Conservation (phyloP, 1,140 invertebrate genomes). For the Ridgeia piscesae region DNA sequence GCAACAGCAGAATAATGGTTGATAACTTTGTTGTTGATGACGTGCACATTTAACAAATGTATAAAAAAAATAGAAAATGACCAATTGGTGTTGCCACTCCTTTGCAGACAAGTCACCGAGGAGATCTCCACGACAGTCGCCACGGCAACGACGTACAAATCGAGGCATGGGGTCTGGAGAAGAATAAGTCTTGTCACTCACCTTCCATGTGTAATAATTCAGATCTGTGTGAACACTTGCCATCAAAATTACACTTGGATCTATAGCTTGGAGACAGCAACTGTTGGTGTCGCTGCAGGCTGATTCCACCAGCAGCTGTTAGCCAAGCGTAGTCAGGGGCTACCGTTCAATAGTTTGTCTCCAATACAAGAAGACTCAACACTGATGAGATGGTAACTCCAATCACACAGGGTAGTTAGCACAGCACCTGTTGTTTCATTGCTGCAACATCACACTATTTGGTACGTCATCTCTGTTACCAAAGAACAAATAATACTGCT, state of each 20-base stretch:
- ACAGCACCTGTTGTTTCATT: not conserved
- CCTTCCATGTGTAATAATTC: not conserved
- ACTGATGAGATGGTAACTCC: not conserved
- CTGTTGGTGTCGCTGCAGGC: not conserved
- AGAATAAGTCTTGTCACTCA: conserved; percentile 25
- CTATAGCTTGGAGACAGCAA: not conserved
- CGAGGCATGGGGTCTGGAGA: conserved; percentile 36
- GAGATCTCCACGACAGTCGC: conserved; percentile 51
- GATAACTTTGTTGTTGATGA: too few relatives aligned
- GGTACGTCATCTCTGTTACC: not conserved
- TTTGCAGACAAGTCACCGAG: conserved; percentile 50
- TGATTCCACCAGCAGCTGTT: not conserved
- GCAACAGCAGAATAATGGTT: too few relatives aligned
- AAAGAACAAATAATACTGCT: not conserved
- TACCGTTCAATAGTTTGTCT: not conserved
- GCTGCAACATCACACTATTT: not conserved
- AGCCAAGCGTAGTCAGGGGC: not conserved
- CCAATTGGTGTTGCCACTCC: not conserved
- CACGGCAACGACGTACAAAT: conserved; percentile 50
- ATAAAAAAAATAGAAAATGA: too few relatives aligned
- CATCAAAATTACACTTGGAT: not conserved
- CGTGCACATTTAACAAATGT: too few relatives aligned
- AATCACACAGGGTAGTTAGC: not conserved
- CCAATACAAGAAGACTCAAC: not conserved
- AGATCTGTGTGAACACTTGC: not conserved